A percentile compares a stretch with the other conserved stretches of the same genome.
These are phyloP conservation scores for Etheostoma perlongum DNA, from an alignment of 2,797 vertebrate genomes.

Conservation along the genomic window DNA sequence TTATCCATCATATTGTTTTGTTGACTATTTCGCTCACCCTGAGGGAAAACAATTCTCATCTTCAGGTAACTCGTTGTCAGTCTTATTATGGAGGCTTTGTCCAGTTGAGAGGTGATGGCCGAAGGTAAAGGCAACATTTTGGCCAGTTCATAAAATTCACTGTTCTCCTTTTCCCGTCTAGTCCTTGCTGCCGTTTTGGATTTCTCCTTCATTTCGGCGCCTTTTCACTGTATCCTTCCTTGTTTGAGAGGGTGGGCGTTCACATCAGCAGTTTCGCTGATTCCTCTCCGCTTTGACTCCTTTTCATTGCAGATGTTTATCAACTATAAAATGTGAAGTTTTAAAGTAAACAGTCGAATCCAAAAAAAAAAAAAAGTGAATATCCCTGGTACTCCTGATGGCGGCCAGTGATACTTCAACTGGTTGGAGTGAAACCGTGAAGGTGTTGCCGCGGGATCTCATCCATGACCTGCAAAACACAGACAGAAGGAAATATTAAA, in stretches of 20 bases:
- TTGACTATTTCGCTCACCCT: constrained; percentile 87
- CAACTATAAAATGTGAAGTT: neutral
- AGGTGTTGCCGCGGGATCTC: constrained; percentile 39
- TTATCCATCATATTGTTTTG: neutral
- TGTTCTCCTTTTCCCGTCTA: constrained; percentile 98
- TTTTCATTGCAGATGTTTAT: constrained; percentile 55
- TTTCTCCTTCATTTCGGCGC: constrained; percentile 94
- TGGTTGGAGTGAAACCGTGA: constrained; percentile 50
- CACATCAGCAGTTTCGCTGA: constrained; percentile 67
- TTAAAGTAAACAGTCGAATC: constrained; percentile 32
- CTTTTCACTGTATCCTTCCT: constrained; percentile 64
- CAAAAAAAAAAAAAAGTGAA: constrained; percentile 26
- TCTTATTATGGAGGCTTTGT: constrained; percentile 97
- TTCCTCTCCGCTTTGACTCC: constrained; percentile 46
- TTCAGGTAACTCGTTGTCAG: constrained; percentile 98
- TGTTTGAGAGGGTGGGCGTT: constrained; percentile 71
- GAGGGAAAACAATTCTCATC: constrained; percentile 97
- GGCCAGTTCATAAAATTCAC: constrained; percentile 97
- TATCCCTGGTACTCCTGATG: constrained; percentile 56
- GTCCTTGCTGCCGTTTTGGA: constrained; percentile 98
- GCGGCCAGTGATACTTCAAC: constrained; percentile 34
- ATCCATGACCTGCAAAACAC: constrained; percentile 71
- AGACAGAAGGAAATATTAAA: neutral
- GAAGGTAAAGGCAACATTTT: constrained; percentile 96
- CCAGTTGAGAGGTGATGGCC: constrained; percentile 97